A percentile compares a stretch with the other conserved stretches of the same genome.
These are phyloP conservation scores for Silurus meridionalis DNA, from an alignment of 2,113 vertebrate species.

Conservation along the genomic window DNA sequence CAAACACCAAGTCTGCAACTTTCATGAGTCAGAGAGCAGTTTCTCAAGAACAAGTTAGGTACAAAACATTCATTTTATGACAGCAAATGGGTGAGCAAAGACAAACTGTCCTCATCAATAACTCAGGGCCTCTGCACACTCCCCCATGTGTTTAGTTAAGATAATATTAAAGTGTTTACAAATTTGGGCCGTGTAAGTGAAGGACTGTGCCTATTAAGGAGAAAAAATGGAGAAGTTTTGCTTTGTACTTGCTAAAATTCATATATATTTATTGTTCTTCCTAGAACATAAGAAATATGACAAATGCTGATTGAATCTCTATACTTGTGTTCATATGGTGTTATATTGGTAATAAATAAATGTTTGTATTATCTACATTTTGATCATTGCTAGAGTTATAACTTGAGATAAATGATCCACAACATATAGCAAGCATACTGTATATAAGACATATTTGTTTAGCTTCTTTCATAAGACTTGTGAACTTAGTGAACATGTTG, in stretches of 20 bases:
- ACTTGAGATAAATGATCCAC: not conserved
- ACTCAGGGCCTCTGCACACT: not conserved
- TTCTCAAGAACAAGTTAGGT: constrained; percentile 11
- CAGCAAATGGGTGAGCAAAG: constrained; percentile 6
- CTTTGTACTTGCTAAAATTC: not conserved
- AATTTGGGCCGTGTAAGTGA: constrained; percentile 3
- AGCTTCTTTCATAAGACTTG: not conserved
- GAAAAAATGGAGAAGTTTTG: not conserved
- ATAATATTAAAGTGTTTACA: constrained; percentile 35
- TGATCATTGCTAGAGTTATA: not conserved
- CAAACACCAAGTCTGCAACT: not conserved
- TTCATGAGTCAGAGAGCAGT: not conserved
- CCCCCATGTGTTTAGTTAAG: constrained; percentile 29
- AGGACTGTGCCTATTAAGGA: not conserved
- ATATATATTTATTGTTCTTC: not conserved
- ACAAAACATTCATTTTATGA: constrained; percentile 23
- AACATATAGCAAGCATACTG: not conserved
- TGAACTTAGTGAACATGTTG: not conserved
- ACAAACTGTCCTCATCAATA: constrained; percentile 36
- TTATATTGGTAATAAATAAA: not conserved
- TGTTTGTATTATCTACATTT: not conserved
- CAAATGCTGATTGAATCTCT: not conserved
- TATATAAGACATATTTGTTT: not conserved
- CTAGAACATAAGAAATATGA: not conserved
- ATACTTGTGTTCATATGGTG: not conserved